Evolutionary conservation across 2,113 vertebrate genomes (phyloP).

Genomic region (Anas platyrhynchos): DNA sequence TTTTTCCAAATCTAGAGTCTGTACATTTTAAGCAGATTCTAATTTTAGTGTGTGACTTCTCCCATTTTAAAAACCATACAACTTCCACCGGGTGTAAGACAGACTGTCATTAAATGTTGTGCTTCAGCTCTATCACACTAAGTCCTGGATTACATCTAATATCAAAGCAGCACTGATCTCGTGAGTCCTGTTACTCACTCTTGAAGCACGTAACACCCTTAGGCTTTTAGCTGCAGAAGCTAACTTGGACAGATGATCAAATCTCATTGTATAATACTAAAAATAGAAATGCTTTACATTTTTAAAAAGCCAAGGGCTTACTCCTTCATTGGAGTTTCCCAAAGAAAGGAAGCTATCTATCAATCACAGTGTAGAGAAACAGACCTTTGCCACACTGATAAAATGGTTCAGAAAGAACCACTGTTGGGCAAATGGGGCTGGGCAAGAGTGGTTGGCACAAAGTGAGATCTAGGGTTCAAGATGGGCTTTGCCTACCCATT

Average conservation of each 20-base stretch:
- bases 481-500: background rate
- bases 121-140: background rate
- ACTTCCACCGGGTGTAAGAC: background rate
- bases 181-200: background rate
- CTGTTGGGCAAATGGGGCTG: background rate
- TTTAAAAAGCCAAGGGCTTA: background rate
- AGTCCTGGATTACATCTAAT: background rate
- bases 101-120: background rate
- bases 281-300: background rate
- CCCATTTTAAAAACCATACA: background rate
- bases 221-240: background rate
- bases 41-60: background rate
- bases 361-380: background rate
- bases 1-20: background rate
- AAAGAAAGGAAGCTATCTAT: background rate
- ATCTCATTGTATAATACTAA: background rate
- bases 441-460: background rate
- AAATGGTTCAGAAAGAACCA: background rate
- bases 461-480: background rate
- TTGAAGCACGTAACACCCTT: fast-evolving
- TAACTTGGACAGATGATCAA: background rate
- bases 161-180: background rate
- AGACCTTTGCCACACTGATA: background rate
- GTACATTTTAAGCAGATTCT: background rate
- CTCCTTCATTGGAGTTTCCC: background rate